Percentiles rank a stretch among this genome's conserved stretches.
Evolutionary conservation across 2,888 invertebrate species (phyloP).

Genomic region (Tetragnatha montana): DNA sequence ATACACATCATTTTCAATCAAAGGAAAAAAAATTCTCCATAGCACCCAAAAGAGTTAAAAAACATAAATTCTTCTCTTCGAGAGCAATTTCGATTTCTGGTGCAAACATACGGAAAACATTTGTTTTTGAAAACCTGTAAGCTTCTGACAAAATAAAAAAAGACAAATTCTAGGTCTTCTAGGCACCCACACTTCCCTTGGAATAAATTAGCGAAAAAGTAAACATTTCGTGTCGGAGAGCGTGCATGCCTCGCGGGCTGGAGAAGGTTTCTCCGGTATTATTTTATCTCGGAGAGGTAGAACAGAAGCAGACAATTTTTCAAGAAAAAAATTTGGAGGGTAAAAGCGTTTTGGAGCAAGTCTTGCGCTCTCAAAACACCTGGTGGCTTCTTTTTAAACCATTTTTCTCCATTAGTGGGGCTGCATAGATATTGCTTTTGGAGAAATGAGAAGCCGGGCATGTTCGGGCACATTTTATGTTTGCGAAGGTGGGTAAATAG

Average conservation of each 20-base stretch:
- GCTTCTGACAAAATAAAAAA: neutral
- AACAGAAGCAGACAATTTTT: neutral
- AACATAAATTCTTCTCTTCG: neutral
- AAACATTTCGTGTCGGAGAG: neutral
- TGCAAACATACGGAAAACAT: neutral
- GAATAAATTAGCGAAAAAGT: slow-evolving; percentile 14
- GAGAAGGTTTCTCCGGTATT: neutral
- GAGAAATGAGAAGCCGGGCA: neutral
- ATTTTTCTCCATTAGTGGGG: slow-evolving; percentile 15
- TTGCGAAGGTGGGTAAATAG: neutral
- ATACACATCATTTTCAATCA: too few relatives aligned
- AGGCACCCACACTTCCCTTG: neutral
- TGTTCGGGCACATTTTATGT: neutral
- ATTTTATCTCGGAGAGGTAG: neutral
- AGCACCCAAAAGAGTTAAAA: too few relatives aligned
- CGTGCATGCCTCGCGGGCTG: neutral
- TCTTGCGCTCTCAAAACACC: slow-evolving; percentile 12
- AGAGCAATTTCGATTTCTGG: neutral
- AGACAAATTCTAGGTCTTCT: neutral
- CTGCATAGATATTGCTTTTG: neutral
- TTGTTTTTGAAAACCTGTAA: neutral
- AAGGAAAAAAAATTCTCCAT: too few relatives aligned
- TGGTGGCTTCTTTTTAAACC: slow-evolving; percentile 12
- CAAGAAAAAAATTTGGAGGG: neutral
- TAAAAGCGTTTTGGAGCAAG: neutral